Evolutionary conservation across 2,888 invertebrate genomes (phyloP), one percentile per base, ranked within the genome.

Genomic region (Scaptomyza tumidula): DNA sequence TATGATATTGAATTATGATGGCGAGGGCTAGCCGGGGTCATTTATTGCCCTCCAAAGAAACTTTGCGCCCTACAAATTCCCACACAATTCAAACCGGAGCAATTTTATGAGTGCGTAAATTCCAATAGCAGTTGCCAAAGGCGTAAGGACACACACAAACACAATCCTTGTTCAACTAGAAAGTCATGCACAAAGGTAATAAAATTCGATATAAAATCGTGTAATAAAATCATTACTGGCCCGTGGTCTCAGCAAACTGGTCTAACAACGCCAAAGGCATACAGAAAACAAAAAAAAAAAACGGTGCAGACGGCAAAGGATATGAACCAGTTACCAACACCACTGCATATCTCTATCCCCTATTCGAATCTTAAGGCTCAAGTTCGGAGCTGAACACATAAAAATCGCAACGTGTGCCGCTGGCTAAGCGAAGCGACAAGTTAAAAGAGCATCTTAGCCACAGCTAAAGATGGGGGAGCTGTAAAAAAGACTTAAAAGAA

Each of bases 1-100:
- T 86, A 88, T 76, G 87, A 86, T 88, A 88, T 86, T 86, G 85
- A 88, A 86, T 88, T 88, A 86, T 86, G 88, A 80, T 78, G 68
- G 46, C 59, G 48, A 43, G 64, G 70, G 70, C 44, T 10, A 68
- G 67, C 39, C 13, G 60, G 41, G 58, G 52, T 24, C 33, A 10
- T 33, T 54, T 58, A 44, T 19, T 58, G 57, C 14, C 16, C 41
- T 10, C 1, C 4, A 1, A 43, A 50, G 49, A 54, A 66, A 62
- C 56, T 71, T 80, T 57, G 57, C 62, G 60, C 41, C 44, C 65
- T 41, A 16, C 10, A 69, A 74, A 75, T 88, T 86, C 81, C 88
- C 88, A 88, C 86, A 86, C 88, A 86, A 88, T 80, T 88, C 73
- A 80, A 72, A 70, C 49, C 41, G 41, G 46, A 41, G 53, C 77